Percentiles rank a stretch among this genome's conserved stretches.
Evolutionary conservation across 2,113 vertebrate species (phyloP).

Genomic region (Pluvianellus socialis): DNA sequence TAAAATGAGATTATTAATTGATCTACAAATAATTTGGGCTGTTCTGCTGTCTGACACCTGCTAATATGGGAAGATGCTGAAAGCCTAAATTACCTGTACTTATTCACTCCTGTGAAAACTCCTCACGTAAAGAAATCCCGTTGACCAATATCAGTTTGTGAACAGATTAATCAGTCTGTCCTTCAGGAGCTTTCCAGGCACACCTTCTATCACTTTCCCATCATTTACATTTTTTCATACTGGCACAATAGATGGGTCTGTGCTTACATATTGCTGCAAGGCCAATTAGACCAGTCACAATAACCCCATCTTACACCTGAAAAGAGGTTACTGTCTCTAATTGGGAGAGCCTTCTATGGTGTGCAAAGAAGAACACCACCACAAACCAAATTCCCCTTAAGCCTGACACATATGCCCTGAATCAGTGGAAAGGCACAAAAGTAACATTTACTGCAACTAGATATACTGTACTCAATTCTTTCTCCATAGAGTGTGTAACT

Average conservation of each 20-base stretch:
- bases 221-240: neutral
- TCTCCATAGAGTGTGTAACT: neutral
- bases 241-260: too few relatives aligned
- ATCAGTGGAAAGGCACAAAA: neutral
- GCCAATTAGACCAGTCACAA: neutral
- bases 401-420: too few relatives aligned
- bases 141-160: neutral
- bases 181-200: neutral
- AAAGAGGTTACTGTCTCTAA: neutral
- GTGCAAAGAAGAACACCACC: neutral
- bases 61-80: neutral
- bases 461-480: neutral
- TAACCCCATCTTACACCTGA: neutral
- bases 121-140: neutral
- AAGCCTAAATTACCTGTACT: neutral
- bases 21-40: neutral
- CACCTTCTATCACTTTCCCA: neutral
- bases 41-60: neutral
- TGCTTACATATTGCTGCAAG: neutral
- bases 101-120: neutral
- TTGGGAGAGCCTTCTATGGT: neutral
- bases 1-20: neutral
- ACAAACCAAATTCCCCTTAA: too few relatives aligned
- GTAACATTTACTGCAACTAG: neutral
- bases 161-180: neutral